phyloP scores from a whole-genome alignment of 2,888 invertebrate genomes.

The Synergus itoensis region DNA sequence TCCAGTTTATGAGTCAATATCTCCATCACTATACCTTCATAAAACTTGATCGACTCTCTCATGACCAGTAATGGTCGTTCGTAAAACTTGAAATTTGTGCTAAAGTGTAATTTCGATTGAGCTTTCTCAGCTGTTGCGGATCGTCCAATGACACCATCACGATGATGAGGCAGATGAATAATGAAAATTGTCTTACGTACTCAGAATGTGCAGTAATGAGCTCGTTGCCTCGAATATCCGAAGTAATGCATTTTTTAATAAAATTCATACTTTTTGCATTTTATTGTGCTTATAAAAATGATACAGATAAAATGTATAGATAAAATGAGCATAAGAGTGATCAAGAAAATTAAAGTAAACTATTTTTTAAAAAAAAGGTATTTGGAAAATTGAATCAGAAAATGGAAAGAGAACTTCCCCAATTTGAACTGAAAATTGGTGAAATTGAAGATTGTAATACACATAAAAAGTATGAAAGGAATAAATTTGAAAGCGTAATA shows the following conservation, averaged over 20 bases:
- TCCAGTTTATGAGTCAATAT: background rate
- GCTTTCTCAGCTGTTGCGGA: conserved; percentile 23
- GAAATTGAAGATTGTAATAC: background rate
- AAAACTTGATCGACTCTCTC: too few species aligned
- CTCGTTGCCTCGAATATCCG: background rate
- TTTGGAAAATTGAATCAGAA: background rate
- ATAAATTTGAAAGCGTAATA: background rate
- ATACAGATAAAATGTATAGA: too few species aligned
- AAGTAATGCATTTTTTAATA: background rate
- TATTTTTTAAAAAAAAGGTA: too few species aligned
- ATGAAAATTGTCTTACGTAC: background rate
- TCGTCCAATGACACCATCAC: conserved; percentile 12
- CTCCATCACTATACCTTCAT: conserved; percentile 16
- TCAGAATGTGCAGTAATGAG: background rate
- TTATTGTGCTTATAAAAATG: too few species aligned
- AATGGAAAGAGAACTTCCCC: background rate
- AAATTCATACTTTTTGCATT: background rate
- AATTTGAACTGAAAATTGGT: background rate
- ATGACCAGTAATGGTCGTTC: too few species aligned
- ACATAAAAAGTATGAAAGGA: background rate
- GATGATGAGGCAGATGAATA: conserved; percentile 3
- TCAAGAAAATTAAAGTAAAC: too few species aligned
- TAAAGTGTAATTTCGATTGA: conserved; percentile 20
- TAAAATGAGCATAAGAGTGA: too few species aligned
- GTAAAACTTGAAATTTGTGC: too few species aligned